Percentiles rank a stretch among this genome's conserved stretches.
Evolutionary conservation across 2,888 invertebrate species (phyloP).

Genomic region (Amphipyra berbera): DNA sequence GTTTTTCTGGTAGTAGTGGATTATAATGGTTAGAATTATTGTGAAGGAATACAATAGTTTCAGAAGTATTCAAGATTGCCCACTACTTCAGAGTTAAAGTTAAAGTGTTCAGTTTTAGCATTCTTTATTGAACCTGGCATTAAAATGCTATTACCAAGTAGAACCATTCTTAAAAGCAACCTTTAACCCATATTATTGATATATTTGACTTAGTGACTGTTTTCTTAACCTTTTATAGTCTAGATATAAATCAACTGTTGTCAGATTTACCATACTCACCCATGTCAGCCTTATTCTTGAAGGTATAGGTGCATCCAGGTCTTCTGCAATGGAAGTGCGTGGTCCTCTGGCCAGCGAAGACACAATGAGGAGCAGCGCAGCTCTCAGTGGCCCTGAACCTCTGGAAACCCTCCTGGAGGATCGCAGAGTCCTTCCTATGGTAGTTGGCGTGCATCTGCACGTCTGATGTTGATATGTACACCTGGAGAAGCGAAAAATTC

Average conservation of each 20-base stretch:
- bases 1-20: conserved; percentile 94
- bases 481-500: conserved; percentile 76
- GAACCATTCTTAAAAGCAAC: no score
- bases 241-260: not conserved
- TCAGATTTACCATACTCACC: conserved; percentile 91
- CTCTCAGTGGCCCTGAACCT: conserved; percentile 98
- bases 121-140: no score
- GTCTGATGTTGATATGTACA: conserved; percentile 99
- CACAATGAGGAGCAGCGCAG: conserved; percentile 97
- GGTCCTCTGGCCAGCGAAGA: conserved; percentile 97
- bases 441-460: conserved; percentile 99
- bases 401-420: conserved; percentile 99
- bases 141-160: no score
- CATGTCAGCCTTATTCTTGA: conserved; percentile 99
- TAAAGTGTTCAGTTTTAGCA: no score
- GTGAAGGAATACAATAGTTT: not conserved
- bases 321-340: conserved; percentile 99
- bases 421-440: conserved; percentile 99
- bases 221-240: no score
- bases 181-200: no score
- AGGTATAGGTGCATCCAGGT: conserved; percentile 97
- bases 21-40: not conserved
- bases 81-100: no score
- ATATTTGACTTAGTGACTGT: no score
- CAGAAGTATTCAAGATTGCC: not conserved